A percentile compares a stretch with the other conserved stretches of the same genome.
These are phyloP conservation scores for Cyclina sinensis DNA, from an alignment of 1,140 invertebrate genomes.

Conservation along the genomic window DNA sequence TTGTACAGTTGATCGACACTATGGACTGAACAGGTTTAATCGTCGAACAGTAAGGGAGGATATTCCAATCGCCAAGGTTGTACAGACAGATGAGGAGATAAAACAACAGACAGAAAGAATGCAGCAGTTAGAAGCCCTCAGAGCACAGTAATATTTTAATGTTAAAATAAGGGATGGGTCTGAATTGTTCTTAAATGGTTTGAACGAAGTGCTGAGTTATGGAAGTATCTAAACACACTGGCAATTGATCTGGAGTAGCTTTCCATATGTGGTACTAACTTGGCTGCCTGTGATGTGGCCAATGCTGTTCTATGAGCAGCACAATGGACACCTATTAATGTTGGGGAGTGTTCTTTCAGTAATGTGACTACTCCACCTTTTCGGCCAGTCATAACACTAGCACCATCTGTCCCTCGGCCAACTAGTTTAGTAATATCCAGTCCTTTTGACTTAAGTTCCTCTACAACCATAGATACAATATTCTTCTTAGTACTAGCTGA, in stretches of 20 bases:
- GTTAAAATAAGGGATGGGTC: too few species aligned
- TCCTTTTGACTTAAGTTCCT: conserved; percentile 30
- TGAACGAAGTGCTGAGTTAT: too few species aligned
- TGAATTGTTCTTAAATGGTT: conserved; percentile 25
- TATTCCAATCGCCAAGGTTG: conserved; percentile 93
- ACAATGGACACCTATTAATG: conserved; percentile 16
- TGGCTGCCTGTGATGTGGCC: conserved; percentile 37
- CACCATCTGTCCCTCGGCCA: conserved; percentile 26
- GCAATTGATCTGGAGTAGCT: too few species aligned
- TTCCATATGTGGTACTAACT: background rate
- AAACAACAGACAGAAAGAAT: conserved; percentile 80
- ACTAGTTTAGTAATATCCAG: conserved; percentile 43
- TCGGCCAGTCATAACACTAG: conserved; percentile 14
- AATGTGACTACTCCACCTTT: too few species aligned
- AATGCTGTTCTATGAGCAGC: too few species aligned
- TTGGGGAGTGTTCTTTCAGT: conserved; percentile 4
- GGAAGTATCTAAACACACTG: conserved; percentile 23
- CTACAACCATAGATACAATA: too few species aligned
- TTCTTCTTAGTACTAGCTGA: conserved; percentile 36
- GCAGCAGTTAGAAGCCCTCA: conserved; percentile 78
- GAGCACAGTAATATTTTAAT: conserved; percentile 72
- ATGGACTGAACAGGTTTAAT: conserved; percentile 94
- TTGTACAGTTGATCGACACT: conserved; percentile 92
- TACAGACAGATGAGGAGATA: conserved; percentile 92
- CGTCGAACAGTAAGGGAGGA: conserved; percentile 96